phyloP scores from a whole-genome alignment of 1,140 invertebrate genomes.

The Colletes latitarsis region DNA sequence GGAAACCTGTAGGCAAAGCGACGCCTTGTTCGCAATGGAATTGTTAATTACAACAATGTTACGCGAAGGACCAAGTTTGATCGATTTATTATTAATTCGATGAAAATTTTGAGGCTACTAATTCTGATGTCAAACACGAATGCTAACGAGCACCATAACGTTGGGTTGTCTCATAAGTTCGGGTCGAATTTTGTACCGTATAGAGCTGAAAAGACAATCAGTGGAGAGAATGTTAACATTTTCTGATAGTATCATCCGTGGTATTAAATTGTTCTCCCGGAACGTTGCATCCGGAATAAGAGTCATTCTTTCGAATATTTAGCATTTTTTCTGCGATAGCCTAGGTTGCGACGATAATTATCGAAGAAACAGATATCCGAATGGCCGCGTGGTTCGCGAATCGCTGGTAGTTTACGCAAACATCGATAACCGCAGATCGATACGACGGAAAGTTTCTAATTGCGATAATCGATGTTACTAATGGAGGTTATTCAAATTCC shows the following conservation, averaged over 20 bases:
- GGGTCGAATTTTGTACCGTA: too few species aligned
- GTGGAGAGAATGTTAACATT: too few species aligned
- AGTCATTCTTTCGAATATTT: slow-evolving; percentile 22
- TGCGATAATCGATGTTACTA: slow-evolving; percentile 16
- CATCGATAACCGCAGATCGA: not conserved
- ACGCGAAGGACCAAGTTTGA: not conserved
- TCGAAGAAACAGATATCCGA: not conserved
- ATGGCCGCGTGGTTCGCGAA: not conserved
- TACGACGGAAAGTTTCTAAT: not conserved
- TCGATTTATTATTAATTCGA: not conserved
- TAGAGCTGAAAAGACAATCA: too few species aligned
- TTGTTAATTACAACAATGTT: slow-evolving; percentile 4
- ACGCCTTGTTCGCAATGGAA: not conserved
- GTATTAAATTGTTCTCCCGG: slow-evolving; percentile 16
- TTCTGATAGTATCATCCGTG: slow-evolving; percentile 29
- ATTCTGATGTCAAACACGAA: not conserved
- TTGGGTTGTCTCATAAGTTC: too few species aligned
- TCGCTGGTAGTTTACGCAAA: too few species aligned
- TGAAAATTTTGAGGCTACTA: not conserved
- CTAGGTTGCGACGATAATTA: not conserved
- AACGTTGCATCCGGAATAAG: slow-evolving; percentile 8
- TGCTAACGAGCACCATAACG: too few species aligned
- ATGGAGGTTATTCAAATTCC: slow-evolving; percentile 35
- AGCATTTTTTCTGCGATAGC: too few species aligned
- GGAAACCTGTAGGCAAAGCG: not conserved